Percentiles rank a stretch among this genome's conserved stretches.
Conservation (phyloP, 2,888 invertebrate genomes). For the Clostera curtula region DNA sequence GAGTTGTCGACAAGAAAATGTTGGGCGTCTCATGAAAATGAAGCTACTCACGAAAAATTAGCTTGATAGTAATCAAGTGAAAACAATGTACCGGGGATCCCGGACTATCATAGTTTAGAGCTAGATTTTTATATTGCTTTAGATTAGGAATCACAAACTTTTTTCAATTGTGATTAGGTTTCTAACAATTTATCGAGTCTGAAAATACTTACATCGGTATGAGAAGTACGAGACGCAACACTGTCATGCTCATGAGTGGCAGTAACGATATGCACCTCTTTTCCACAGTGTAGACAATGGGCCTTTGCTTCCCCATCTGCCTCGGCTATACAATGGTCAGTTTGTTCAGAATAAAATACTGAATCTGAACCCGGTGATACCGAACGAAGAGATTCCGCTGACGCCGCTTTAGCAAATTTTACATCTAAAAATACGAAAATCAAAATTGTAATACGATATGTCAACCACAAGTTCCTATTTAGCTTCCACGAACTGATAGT, state of each 20-base stretch:
- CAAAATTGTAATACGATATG: slow-evolving; percentile 3
- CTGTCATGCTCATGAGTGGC: slow-evolving; percentile 64
- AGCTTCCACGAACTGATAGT: too few species aligned
- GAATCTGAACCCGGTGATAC: slow-evolving; percentile 93
- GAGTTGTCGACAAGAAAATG: too few species aligned
- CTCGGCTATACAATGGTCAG: slow-evolving; percentile 68
- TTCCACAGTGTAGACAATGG: slow-evolving; percentile 89
- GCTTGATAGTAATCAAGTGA: too few species aligned
- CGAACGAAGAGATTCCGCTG: slow-evolving; percentile 90
- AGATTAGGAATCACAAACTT: not conserved
- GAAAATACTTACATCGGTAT: slow-evolving; percentile 59
- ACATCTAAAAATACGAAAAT: slow-evolving; percentile 39
- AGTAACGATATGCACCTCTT: slow-evolving; percentile 81
- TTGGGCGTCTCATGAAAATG: too few species aligned
- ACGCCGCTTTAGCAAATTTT: slow-evolving; percentile 82
- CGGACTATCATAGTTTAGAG: too few species aligned
- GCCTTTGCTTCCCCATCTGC: slow-evolving; percentile 76
- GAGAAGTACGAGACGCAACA: slow-evolving; percentile 56
- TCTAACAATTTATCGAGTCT: too few species aligned
- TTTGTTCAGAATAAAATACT: slow-evolving; percentile 89
- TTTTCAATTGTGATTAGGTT: not conserved
- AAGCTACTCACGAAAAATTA: too few species aligned
- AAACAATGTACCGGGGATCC: too few species aligned
- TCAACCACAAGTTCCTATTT: too few species aligned
- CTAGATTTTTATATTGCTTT: too few species aligned